These are phyloP conservation scores for Cheilinus undulatus DNA, from an alignment of 2,113 vertebrate genomes.

Conservation along the genomic window DNA sequence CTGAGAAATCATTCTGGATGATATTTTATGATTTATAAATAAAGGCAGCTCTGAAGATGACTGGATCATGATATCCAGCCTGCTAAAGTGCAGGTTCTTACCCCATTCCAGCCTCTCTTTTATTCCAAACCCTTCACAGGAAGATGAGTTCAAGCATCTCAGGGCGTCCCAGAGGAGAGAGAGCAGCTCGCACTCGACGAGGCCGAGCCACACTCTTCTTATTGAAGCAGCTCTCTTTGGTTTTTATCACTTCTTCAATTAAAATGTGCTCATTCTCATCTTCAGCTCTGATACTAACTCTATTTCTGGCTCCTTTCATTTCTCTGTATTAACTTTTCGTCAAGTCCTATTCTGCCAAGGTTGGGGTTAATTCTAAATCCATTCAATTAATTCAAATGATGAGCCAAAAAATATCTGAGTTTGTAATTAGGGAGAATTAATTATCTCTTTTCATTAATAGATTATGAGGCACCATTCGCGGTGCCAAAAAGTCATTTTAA, in stretches of 20 bases:
- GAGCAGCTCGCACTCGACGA: conserved; percentile 23
- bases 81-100: conserved; percentile 3
- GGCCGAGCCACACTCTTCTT: not conserved
- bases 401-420: conserved; percentile 23
- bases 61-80: conserved; percentile 23
- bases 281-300: conserved; percentile 31
- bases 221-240: conserved; percentile 6
- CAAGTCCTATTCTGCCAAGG: conserved; percentile 34
- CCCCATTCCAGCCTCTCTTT: conserved; percentile 23
- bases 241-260: conserved; percentile 44
- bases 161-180: conserved; percentile 16
- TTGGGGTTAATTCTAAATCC: conserved; percentile 46
- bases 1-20: conserved; percentile 8
- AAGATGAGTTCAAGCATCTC: conserved; percentile 44
- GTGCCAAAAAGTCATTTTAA: conserved; percentile 28
- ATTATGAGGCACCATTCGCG: conserved; percentile 14
- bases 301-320: not conserved
- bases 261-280: conserved; percentile 34
- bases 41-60: not conserved
- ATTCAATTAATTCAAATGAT: conserved; percentile 46
- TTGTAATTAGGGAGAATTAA: conserved; percentile 49
- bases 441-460: conserved; percentile 56
- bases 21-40: conserved; percentile 39
- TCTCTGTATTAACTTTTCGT: conserved; percentile 49
- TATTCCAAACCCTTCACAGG: conserved; percentile 41